Evolutionary conservation across 2,797 vertebrate genomes (phyloP).

Genomic region (Hyperoplus immaculatus): DNA sequence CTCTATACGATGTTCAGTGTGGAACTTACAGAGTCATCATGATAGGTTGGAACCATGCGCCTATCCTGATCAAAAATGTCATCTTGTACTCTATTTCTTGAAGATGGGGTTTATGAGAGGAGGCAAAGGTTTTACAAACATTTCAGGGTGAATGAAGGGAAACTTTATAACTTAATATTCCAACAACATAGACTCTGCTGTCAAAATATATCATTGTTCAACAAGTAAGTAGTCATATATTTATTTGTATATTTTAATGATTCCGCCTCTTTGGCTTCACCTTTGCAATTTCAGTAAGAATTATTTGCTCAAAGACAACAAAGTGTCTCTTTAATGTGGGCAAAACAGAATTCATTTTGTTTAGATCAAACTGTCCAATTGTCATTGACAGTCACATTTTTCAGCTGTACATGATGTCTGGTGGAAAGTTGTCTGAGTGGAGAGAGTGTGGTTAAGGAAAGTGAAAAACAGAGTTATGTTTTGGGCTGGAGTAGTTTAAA

Average conservation of each 20-base stretch:
- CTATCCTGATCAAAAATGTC: neutral
- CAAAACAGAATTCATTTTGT: neutral
- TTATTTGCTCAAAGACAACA: neutral
- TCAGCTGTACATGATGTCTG: neutral
- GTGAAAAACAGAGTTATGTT: neutral
- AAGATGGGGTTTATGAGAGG: conserved; percentile 13
- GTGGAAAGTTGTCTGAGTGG: neutral
- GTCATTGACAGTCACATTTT: neutral
- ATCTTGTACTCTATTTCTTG: neutral
- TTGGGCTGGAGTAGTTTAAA: neutral
- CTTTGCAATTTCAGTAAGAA: neutral
- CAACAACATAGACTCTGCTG: conserved; percentile 14
- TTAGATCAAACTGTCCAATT: neutral
- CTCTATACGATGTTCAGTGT: neutral
- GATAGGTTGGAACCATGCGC: neutral
- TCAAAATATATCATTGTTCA: neutral
- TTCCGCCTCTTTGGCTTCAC: neutral
- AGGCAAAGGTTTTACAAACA: conserved; percentile 8
- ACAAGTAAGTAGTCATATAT: conserved; percentile 33
- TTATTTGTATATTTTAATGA: conserved; percentile 1
- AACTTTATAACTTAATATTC: neutral
- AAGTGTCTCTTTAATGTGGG: neutral
- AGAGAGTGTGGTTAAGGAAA: too few species aligned
- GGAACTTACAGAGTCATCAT: neutral
- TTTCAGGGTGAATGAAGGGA: neutral